Base-by-base conservation (phyloP, 2,113 vertebrate genomes). In the Furnarius figulus region DNA sequence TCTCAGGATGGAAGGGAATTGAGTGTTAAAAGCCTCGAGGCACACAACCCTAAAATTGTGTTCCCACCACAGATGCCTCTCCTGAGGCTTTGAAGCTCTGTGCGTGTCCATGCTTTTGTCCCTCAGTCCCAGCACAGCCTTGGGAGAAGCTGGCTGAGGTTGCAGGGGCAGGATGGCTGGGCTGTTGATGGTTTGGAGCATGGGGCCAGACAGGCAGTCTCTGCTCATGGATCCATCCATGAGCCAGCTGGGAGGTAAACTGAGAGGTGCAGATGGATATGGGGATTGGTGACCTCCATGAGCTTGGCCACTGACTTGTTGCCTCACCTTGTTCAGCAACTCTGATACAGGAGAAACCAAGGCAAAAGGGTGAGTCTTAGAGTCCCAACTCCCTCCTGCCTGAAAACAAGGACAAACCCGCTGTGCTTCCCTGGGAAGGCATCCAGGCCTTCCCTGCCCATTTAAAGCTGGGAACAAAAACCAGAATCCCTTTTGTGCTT, bases 41-140 rank as follows among this genome's bases (percentile, higher is more conserved):
- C 9, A 11, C 18, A 18, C 21, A 46, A 7, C 14, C 8, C 63
- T 1, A 2, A 42, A 79, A 85, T 40, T 31, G 66, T 21, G 15
- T 65, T 72, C 15, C 70, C 33, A 62, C 8, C 39, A 30, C 30
- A 47, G 33, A 17, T 66, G 24, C 37, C 8, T 63, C 40, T 89
- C 52, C 25, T 21, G 65, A 82, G 37, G 59, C 42, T 62, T 67
- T 63, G 37, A n/a, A 86, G 55, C 49, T 63, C 37, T 61, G 13
- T 0, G 0, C 25, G 13, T 58, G 71, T 40, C 25, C 0, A 0
- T 58, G 22, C 23, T 68, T 67, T 52, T 52, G 28, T 73, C 25
- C 49, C 39, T 42, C 8, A 49, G 52, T 23, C 52, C 16, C 44
- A 46, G 25, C 0, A 2, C 31, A 75, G 12, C 27, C 56, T 27